A percentile compares a stretch with the other conserved stretches of the same genome.
phyloP scores from a whole-genome alignment of 2,113 vertebrate species.

The Montifringilla adamsi region DNA sequence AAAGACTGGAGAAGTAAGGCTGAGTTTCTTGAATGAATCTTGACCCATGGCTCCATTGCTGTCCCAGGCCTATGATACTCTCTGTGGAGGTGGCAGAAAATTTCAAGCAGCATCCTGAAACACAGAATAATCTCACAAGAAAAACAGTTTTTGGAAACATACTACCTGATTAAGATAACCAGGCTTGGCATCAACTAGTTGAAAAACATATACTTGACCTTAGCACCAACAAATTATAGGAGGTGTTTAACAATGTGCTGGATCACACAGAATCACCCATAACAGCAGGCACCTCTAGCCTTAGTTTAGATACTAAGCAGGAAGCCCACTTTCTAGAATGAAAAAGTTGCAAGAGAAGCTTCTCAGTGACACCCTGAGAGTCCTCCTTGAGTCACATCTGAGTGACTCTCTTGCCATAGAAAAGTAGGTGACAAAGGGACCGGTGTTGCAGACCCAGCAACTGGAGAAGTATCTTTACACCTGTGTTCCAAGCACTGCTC shows the following conservation, averaged over 20 bases:
- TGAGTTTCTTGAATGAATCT: background rate
- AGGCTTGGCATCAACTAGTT: background rate
- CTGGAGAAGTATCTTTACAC: background rate
- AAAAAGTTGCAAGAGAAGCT: background rate
- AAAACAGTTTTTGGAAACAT: background rate
- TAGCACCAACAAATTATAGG: background rate
- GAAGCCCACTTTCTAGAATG: background rate
- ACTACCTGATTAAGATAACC: background rate
- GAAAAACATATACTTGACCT: background rate
- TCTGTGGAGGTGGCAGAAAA: background rate
- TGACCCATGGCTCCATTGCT: background rate
- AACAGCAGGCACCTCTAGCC: background rate
- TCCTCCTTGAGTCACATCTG: rapidly evolving
- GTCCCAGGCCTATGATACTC: background rate
- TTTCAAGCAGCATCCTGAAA: background rate
- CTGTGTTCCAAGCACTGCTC: background rate
- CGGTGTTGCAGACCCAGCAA: too few species aligned
- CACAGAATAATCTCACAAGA: background rate
- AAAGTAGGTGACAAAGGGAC: background rate
- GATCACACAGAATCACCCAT: rapidly evolving
- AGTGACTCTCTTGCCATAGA: background rate
- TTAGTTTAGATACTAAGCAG: background rate
- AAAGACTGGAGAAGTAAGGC: background rate
- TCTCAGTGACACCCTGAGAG: background rate
- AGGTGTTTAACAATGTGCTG: rapidly evolving